Evolutionary conservation across 2,113 vertebrate genomes (phyloP).

Genomic region (Brachyhypopomus occidentalis): DNA sequence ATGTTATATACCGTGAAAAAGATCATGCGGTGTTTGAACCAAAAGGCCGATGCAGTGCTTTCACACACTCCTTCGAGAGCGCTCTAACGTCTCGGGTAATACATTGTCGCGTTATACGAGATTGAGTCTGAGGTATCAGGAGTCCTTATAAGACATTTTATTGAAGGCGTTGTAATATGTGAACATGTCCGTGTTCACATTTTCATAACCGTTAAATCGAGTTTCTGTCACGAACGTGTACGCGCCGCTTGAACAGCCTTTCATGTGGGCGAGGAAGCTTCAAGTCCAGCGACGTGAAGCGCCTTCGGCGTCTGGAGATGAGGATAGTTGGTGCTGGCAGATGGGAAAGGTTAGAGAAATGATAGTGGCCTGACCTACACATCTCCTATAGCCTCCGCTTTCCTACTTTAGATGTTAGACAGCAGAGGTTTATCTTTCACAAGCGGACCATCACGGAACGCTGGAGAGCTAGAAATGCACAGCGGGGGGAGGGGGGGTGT

Average conservation of each 20-base stretch:
- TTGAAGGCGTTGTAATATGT: not conserved
- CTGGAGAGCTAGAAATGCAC: conserved; percentile 2
- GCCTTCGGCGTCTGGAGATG: not conserved
- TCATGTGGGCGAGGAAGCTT: not conserved
- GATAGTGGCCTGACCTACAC: conserved; percentile 36
- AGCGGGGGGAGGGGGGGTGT: conserved; percentile 14
- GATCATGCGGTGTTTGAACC: too few species aligned
- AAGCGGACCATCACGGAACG: conserved; percentile 71
- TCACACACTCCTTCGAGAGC: conserved; percentile 9
- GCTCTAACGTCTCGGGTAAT: too few species aligned
- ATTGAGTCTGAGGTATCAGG: not conserved
- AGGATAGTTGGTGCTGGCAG: conserved; percentile 30
- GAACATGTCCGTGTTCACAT: not conserved
- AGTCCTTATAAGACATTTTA: not conserved
- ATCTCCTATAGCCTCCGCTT: conserved; percentile 32
- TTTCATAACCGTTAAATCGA: not conserved
- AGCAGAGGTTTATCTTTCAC: conserved; percentile 55
- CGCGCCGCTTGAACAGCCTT: not conserved
- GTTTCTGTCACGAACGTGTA: not conserved
- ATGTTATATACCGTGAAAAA: too few species aligned
- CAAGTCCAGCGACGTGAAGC: conserved; percentile 3
- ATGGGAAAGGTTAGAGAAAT: conserved; percentile 45
- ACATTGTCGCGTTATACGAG: too few species aligned
- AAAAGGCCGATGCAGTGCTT: not conserved
- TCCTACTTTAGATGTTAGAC: conserved; percentile 37